Conservation (phyloP, 2,797 vertebrate genomes). For the Coccyzus lansbergi region DNA sequence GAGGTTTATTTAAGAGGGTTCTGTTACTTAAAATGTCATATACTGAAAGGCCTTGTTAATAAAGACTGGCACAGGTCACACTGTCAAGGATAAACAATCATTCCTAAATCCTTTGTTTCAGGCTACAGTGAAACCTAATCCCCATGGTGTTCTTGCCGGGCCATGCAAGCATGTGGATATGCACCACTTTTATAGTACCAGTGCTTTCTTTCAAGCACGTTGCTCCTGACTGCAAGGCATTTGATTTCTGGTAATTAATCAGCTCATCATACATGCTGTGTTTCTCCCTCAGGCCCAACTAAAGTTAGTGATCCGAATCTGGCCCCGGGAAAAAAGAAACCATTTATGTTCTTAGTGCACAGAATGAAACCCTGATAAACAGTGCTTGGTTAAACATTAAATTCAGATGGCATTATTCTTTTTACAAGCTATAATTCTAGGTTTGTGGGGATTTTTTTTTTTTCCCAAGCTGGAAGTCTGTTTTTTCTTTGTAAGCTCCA, state of each 20-base stretch:
- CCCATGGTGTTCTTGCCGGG: slow-evolving; percentile 61
- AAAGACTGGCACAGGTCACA: slow-evolving; percentile 73
- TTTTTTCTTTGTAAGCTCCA: not conserved
- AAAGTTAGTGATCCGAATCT: slow-evolving; percentile 78
- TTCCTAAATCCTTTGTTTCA: slow-evolving; percentile 75
- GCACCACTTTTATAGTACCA: slow-evolving; percentile 43
- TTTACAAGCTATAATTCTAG: slow-evolving; percentile 3
- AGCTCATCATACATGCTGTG: slow-evolving; percentile 78
- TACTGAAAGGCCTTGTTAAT: slow-evolving; percentile 66
- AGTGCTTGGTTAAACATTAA: slow-evolving; percentile 64
- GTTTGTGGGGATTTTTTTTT: not conserved
- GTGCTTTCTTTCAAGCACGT: slow-evolving; percentile 64
- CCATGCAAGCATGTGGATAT: slow-evolving; percentile 58
- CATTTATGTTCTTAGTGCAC: slow-evolving; percentile 68
- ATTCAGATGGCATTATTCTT: slow-evolving; percentile 54
- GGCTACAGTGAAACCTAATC: slow-evolving; percentile 73
- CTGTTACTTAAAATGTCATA: slow-evolving; percentile 73
- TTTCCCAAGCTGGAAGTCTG: not conserved
- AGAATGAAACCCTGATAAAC: slow-evolving; percentile 71
- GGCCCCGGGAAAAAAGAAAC: slow-evolving; percentile 74
- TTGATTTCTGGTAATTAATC: slow-evolving; percentile 84
- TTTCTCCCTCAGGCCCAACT: slow-evolving; percentile 75
- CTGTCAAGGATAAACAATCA: slow-evolving; percentile 77
- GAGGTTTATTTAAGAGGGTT: slow-evolving; percentile 61
- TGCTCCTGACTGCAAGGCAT: slow-evolving; percentile 77